A percentile compares a stretch with the other conserved stretches of the same genome.
Evolutionary conservation across 2,888 invertebrate species (phyloP).

Genomic region (Melikaiella ostensackeni): DNA sequence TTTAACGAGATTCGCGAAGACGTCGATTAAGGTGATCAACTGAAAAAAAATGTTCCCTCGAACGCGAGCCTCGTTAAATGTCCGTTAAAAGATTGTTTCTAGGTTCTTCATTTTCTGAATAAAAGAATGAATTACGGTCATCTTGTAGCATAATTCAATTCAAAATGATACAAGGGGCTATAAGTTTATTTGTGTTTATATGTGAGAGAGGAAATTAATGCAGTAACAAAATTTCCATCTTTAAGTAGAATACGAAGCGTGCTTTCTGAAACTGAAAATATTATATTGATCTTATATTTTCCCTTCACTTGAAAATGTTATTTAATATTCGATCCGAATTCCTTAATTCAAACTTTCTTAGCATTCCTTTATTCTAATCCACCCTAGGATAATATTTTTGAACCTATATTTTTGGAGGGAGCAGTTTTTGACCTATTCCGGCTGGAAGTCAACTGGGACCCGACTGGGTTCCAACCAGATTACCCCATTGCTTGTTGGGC

Average conservation of each 20-base stretch:
- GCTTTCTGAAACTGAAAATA: not conserved
- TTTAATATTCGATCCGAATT: no score
- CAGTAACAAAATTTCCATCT: not conserved
- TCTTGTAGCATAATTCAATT: not conserved
- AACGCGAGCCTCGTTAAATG: constrained; percentile 12
- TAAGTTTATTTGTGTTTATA: not conserved
- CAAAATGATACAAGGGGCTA: not conserved
- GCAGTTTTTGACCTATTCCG: no score
- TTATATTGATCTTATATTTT: not conserved
- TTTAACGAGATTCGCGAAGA: constrained; percentile 36
- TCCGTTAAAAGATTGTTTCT: constrained; percentile 21
- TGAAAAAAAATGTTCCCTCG: constrained; percentile 9
- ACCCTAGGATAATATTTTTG: no score
- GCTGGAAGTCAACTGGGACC: no score
- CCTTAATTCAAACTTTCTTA: no score
- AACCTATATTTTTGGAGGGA: no score
- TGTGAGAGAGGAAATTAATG: not conserved
- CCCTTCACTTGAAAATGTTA: no score
- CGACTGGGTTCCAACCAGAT: no score
- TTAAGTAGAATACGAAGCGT: not conserved
- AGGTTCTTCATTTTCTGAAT: constrained; percentile 14
- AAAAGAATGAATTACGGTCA: constrained; percentile 15
- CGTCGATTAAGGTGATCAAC: constrained; percentile 30
- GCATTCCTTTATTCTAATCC: no score
- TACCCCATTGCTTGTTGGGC: no score